Evolutionary conservation across 1,140 invertebrate species (phyloP).

Genomic region (Scaptomyza hsui): DNA sequence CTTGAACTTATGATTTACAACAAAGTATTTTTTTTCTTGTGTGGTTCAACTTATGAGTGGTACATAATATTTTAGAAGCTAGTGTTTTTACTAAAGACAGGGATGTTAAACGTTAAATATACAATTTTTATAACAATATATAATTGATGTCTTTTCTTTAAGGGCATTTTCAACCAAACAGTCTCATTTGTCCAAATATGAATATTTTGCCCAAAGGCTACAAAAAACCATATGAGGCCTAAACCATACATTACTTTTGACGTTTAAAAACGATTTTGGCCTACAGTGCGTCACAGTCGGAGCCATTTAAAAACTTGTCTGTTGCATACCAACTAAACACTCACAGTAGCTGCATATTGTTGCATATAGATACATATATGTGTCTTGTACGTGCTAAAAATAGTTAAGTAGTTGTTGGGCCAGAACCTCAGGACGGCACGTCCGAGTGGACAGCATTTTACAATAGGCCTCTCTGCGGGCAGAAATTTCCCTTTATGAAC

Average conservation of each 20-base stretch:
- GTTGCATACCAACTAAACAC: constrained; percentile 1
- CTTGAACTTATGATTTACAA: too few species aligned
- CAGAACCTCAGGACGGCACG: constrained; percentile 29
- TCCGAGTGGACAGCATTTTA: constrained; percentile 23
- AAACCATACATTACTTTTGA: neutral
- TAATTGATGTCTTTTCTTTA: neutral
- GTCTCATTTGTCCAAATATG: constrained; percentile 8
- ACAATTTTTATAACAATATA: too few species aligned
- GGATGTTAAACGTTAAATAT: too few species aligned
- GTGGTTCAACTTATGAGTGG: too few species aligned
- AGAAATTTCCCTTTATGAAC: constrained; percentile 74
- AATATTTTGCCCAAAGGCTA: neutral
- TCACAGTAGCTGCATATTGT: constrained; percentile 25
- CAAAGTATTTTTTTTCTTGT: too few species aligned
- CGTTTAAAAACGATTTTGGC: constrained; percentile 31
- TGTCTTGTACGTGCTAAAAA: constrained; percentile 24
- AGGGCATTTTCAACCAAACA: neutral
- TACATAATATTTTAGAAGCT: too few species aligned
- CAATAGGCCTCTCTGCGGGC: constrained; percentile 2
- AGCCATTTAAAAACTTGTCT: neutral
- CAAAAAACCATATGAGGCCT: neutral
- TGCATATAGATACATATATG: constrained; percentile 1
- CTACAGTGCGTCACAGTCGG: constrained; percentile 2
- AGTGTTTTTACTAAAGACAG: too few species aligned
- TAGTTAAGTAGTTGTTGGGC: constrained; percentile 19